These are phyloP conservation scores for Dasysyrphus tricinctus DNA, from an alignment of 2,888 invertebrate species.

Conservation along the genomic window DNA sequence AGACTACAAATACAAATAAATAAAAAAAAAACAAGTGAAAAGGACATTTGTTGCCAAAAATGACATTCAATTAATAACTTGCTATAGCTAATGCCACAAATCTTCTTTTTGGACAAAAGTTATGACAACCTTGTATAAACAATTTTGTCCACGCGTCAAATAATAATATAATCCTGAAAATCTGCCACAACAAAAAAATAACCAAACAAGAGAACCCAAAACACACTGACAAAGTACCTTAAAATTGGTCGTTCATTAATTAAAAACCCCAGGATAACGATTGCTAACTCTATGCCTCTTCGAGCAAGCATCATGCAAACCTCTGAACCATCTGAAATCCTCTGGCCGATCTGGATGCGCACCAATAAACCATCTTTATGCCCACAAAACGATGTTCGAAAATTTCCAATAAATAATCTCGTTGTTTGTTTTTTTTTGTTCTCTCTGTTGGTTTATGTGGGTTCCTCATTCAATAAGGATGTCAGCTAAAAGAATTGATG, in stretches of 20 bases:
- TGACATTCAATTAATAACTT: constrained; percentile 29
- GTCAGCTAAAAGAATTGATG: constrained; percentile 28
- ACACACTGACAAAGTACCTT: constrained; percentile 45
- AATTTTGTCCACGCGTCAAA: constrained; percentile 71
- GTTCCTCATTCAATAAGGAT: constrained; percentile 38
- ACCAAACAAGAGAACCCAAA: constrained; percentile 4
- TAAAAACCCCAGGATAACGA: constrained; percentile 55
- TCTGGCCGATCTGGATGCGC: constrained; percentile 45
- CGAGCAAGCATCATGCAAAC: constrained; percentile 11
- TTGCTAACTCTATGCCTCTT: neutral
- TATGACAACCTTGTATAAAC: constrained; percentile 63
- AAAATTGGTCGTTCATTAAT: constrained; percentile 65
- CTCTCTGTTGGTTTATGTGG: neutral
- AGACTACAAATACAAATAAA: neutral
- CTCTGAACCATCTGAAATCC: constrained; percentile 22
- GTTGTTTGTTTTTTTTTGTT: constrained; percentile 60
- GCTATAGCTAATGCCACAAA: neutral
- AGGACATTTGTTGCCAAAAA: neutral
- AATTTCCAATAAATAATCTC: constrained; percentile 65
- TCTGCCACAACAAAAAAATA: neutral
- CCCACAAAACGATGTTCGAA: constrained; percentile 50
- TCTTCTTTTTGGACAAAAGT: constrained; percentile 48
- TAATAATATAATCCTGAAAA: constrained; percentile 10
- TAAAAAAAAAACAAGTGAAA: neutral
- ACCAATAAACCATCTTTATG: constrained; percentile 68